These are phyloP conservation scores for Prionace glauca DNA, from an alignment of 2,797 vertebrate genomes.

Conservation along the genomic window DNA sequence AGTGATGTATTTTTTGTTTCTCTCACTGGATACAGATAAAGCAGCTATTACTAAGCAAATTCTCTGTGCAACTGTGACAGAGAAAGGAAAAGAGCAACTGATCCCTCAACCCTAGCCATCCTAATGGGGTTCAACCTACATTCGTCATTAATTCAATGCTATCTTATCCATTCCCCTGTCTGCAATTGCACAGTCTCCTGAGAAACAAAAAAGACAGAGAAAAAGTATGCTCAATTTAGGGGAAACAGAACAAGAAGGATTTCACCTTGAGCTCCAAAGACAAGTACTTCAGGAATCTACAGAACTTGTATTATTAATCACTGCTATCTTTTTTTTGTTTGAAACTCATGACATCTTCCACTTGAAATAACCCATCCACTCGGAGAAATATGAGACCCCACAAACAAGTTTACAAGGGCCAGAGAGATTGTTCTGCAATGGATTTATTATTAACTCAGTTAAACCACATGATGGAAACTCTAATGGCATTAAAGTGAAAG, in stretches of 20 bases:
- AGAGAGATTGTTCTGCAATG: background rate
- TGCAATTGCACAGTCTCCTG: background rate
- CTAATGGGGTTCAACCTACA: background rate
- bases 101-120: background rate
- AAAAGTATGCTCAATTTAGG: background rate
- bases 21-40: background rate
- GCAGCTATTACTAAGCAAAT: background rate
- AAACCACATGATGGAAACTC: background rate
- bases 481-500: background rate
- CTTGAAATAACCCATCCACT: background rate
- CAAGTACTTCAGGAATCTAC: background rate
- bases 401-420: background rate
- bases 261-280: background rate
- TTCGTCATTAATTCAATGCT: background rate
- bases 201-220: background rate
- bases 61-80: background rate
- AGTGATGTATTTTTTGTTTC: background rate
- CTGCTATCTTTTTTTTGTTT: background rate
- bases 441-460: background rate
- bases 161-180: background rate
- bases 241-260: background rate
- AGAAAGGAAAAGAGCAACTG: background rate
- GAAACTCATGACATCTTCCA: background rate
- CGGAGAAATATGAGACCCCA: background rate
- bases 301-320: background rate